Percentiles rank a stretch among this genome's conserved stretches.
Conservation (phyloP, 1,140 invertebrate species). For the Caenorhabditis latens region DNA sequence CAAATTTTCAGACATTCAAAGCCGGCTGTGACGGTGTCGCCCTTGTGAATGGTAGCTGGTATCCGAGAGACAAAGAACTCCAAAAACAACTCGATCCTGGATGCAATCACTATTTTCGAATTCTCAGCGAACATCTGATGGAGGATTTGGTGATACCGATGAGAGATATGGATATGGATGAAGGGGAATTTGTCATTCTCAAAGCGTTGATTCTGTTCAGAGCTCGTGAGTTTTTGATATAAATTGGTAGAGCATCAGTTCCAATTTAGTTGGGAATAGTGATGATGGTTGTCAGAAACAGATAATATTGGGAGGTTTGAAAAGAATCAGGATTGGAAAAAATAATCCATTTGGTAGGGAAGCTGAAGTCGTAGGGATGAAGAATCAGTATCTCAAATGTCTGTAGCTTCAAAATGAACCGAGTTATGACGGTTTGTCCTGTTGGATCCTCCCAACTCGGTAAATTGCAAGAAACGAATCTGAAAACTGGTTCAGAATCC, state of each 20-base stretch:
- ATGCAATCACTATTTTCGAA: slow-evolving; percentile 68
- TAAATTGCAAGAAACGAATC: too few species aligned
- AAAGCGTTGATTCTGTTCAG: slow-evolving; percentile 66
- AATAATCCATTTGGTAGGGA: too few species aligned
- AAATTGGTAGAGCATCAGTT: background rate
- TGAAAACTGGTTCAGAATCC: too few species aligned
- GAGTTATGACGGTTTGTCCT: too few species aligned
- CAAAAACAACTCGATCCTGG: slow-evolving; percentile 66
- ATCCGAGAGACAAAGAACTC: slow-evolving; percentile 67
- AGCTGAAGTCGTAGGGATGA: too few species aligned
- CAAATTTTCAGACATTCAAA: slow-evolving; percentile 64
- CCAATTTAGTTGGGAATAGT: too few species aligned
- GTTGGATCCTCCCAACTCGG: too few species aligned
- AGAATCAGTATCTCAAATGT: too few species aligned
- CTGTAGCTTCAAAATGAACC: too few species aligned
- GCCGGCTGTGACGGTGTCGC: slow-evolving; percentile 67
- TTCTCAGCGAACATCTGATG: slow-evolving; percentile 67
- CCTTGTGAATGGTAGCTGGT: slow-evolving; percentile 67
- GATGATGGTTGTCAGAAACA: too few species aligned
- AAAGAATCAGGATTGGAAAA: too few species aligned
- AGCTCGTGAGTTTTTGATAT: slow-evolving; percentile 57
- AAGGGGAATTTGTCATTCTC: slow-evolving; percentile 68
- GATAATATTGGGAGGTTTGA: too few species aligned
- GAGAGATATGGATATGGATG: slow-evolving; percentile 68
- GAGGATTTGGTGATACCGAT: slow-evolving; percentile 67